Evolutionary conservation across 1,140 invertebrate species (phyloP).

Genomic region (Diploscapter pachys): DNA sequence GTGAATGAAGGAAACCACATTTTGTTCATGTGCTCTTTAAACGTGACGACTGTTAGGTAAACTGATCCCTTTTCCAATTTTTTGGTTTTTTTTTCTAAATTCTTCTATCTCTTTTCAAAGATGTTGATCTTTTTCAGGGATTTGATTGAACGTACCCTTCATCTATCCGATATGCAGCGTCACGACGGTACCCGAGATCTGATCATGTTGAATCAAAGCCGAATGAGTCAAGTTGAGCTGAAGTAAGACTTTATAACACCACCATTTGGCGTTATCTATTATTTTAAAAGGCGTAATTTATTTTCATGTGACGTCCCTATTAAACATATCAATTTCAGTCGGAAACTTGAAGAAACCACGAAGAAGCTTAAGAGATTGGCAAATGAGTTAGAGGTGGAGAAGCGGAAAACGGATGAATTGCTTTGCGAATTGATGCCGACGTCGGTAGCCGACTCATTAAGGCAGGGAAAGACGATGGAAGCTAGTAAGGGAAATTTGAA

Average conservation of each 20-base stretch:
- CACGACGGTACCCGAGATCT: slow-evolving; percentile 63
- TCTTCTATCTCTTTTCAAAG: too few species aligned
- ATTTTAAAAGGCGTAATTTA: background rate
- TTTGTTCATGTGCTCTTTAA: slow-evolving; percentile 62
- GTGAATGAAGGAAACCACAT: slow-evolving; percentile 59
- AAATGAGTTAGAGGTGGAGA: slow-evolving; percentile 60
- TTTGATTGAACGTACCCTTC: slow-evolving; percentile 43
- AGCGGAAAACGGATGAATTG: slow-evolving; percentile 61
- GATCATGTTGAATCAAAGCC: slow-evolving; percentile 59
- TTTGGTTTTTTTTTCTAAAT: too few species aligned
- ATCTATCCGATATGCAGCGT: slow-evolving; percentile 49
- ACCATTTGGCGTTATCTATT: too few species aligned
- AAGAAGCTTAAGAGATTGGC: slow-evolving; percentile 60
- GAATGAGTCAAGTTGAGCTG: slow-evolving; percentile 60
- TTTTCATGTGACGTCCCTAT: too few species aligned
- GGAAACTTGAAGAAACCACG: slow-evolving; percentile 62
- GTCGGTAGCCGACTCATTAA: slow-evolving; percentile 61
- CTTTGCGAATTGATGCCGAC: slow-evolving; percentile 60
- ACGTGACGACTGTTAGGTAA: slow-evolving; percentile 55
- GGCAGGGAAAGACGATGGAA: slow-evolving; percentile 59
- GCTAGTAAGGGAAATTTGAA: slow-evolving; percentile 51
- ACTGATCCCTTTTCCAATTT: too few species aligned
- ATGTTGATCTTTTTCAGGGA: slow-evolving; percentile 17
- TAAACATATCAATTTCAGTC: slow-evolving; percentile 46
- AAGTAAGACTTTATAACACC: slow-evolving; percentile 45